phyloP scores from a whole-genome alignment of 37 sponge, comb jelly and placozoan genomes.

The Beroe ovata region DNA sequence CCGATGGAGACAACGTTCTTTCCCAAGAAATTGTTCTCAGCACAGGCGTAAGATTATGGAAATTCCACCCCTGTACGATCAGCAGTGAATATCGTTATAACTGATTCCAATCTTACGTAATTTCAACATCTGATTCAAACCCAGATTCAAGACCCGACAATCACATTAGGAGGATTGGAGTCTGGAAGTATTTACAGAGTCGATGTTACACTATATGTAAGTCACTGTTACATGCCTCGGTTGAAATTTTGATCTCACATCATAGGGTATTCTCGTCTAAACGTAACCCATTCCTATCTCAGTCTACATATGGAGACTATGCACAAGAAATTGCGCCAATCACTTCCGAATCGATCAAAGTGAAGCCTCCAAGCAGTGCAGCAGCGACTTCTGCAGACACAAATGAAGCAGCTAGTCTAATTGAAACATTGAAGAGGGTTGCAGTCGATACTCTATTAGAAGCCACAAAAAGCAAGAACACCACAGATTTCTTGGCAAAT shows the following conservation, averaged over 20 bases:
- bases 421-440: not conserved
- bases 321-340: not conserved
- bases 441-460: not conserved
- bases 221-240: not conserved
- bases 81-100: not conserved
- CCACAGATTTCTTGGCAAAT: not conserved
- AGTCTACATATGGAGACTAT: no score
- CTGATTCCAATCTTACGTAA: no score
- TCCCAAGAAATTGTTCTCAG: not conserved
- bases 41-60: not conserved
- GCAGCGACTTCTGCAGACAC: not conserved
- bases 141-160: slow-evolving; percentile 1
- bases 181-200: not conserved
- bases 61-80: not conserved
- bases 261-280: not conserved
- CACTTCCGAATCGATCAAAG: not conserved
- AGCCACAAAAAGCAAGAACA: not conserved
- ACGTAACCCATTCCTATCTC: not conserved
- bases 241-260: no score
- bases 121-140: no score
- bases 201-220: not conserved
- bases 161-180: not conserved
- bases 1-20: not conserved
- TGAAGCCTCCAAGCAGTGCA: not conserved
- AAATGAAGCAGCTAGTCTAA: not conserved